Base-by-base conservation (phyloP, 2,888 invertebrate genomes). In the Rhagonycha lutea region DNA sequence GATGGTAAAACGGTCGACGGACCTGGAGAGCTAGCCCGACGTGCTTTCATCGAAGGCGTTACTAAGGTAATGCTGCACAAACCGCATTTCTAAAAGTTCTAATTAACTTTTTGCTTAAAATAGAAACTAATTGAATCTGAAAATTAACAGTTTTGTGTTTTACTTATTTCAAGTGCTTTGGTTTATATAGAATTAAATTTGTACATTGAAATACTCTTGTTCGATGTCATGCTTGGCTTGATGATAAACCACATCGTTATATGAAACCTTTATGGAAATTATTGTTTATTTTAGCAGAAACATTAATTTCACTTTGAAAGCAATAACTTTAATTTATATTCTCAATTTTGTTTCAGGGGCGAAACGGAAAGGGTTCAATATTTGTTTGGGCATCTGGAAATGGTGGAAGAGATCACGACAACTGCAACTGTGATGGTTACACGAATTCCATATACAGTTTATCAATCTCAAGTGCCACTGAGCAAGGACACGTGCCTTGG, bases 381-480 rank as follows among this genome's bases (percentile, higher is more conserved):
- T 99, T 98, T 89, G 96, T 99, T 1, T 99, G 99, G 99, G 99
- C 99, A 0, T 98, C 98, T 0, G 99, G 99, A 61, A 99, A 99
- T 88, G 99, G 99, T 3, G 98, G 99, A 0, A 91, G 97, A 65
- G 97, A 98, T 85, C 93, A 95, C 83, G 98, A 98, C 87, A 98
- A 98, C 88, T 99, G 99, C 89, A 99, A 99, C 88, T 99, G 99
- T 88, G 99, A 99, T 88, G 99, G 99, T 26, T 99, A 99, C 89
- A 99, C 99, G 73, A 99, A 99, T 89, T 97, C 97, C 76, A 99
- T 99, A 85, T 98, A 98, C 94, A 99, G 99, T 14, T 90, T 99
- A 82, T 98, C 98, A 68, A 98, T 99, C 88, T 97, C 97, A 75
- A 97, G 98, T 83, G 96, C 96, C 4, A 98, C 95, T 79, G 98